phyloP scores from a whole-genome alignment of 2,888 invertebrate species.

The Eilema caniola region DNA sequence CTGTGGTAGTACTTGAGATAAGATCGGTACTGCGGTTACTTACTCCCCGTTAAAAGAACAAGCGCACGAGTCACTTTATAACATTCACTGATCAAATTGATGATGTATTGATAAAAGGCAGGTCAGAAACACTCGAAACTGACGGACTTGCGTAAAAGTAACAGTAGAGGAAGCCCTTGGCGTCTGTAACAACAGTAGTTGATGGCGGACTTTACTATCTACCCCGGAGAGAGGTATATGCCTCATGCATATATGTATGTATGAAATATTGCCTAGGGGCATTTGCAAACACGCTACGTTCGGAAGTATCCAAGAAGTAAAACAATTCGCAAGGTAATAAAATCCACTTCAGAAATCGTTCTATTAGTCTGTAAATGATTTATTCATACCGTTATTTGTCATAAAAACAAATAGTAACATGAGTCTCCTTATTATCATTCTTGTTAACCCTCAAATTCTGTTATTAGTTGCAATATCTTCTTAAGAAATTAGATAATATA shows the following conservation, averaged over 20 bases:
- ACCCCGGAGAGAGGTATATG: not conserved
- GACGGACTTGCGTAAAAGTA: not conserved
- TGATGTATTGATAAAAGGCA: not conserved
- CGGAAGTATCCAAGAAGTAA: not conserved
- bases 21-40: too few relatives aligned
- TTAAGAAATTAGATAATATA: not conserved
- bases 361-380: not conserved
- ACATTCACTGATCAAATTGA: not conserved
- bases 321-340: not conserved
- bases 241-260: too few relatives aligned
- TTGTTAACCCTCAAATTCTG: not conserved
- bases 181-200: not conserved
- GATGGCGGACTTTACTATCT: not conserved
- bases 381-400: not conserved
- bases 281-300: not conserved
- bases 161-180: not conserved
- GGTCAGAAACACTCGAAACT: not conserved
- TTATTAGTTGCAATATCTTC: not conserved
- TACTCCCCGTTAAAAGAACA: not conserved
- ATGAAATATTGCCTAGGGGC: too few relatives aligned
- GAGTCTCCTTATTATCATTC: not conserved
- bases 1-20: not conserved
- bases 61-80: too few relatives aligned
- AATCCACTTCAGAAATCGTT: not conserved
- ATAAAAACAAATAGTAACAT: not conserved